Percentiles rank a stretch among this genome's conserved stretches.
phyloP scores from a whole-genome alignment of 2,797 vertebrate genomes.

The Mergus octosetaceus region DNA sequence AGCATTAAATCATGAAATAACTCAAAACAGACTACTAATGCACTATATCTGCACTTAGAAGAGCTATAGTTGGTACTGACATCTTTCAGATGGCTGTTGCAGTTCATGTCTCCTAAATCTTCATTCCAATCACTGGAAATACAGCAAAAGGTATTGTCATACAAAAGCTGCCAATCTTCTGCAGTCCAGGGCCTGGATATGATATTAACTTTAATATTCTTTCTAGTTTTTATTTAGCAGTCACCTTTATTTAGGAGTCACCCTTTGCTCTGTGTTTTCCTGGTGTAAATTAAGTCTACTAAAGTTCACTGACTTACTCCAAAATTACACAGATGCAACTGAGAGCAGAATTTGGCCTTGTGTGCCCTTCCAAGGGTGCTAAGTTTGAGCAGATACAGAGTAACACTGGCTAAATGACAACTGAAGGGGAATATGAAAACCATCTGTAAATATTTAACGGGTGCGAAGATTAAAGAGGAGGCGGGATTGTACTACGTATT shows the following conservation, averaged over 20 bases:
- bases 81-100: neutral
- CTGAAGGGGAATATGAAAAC: constrained; percentile 8
- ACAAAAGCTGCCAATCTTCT: neutral
- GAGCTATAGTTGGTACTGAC: neutral
- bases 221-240: neutral
- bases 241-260: neutral
- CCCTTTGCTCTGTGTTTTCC: neutral
- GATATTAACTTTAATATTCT: neutral
- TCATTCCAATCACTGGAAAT: neutral
- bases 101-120: neutral
- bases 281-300: neutral
- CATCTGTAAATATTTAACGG: constrained; percentile 24
- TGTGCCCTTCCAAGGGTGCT: neutral
- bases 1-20: neutral
- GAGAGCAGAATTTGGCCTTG: constrained; percentile 19
- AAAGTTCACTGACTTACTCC: neutral
- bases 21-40: neutral
- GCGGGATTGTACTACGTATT: neutral
- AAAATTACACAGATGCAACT: neutral
- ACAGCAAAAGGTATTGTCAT: neutral
- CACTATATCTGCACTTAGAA: neutral
- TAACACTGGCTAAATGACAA: neutral
- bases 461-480: constrained; percentile 2
- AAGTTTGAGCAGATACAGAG: constrained; percentile 2
- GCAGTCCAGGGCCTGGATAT: neutral